Evolutionary conservation across 2,797 vertebrate species (phyloP), one percentile per base, ranked within the genome.

Genomic region (Amphiprion clarkii): DNA sequence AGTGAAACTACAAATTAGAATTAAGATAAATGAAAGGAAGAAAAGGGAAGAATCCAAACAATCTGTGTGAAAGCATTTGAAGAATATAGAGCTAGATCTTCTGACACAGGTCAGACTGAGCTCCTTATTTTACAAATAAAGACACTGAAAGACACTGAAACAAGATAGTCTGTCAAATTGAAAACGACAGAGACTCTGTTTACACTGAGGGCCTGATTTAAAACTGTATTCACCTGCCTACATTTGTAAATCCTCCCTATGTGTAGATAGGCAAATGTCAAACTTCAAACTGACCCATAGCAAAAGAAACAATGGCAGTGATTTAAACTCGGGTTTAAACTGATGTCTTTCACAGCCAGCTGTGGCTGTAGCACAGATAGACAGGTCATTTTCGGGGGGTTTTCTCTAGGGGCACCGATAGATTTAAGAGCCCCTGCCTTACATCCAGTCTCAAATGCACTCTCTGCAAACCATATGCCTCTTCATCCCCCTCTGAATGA

Each of bases 311-410:
- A 17, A 46, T 69, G 79, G 64, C 79, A 77, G 74, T 86, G 88
- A 86, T 83, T 88, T 87, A 86, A 44, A 64, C 52, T 53, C 17
- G 2, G 27, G 57, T 51, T 56, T 27, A 36, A 73, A 36, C 76
- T 88, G 85, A 93, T 91, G 85, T 84, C 67, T 86, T 88, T 88
- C 83, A 79, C 89, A 92, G 89, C 87, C 86, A 88, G 82, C 83
- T 76, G 74, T 36, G 48, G 72, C 70, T 74, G 84, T 70, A 78
- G 82, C 75, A 48, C 78, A 83, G 85, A 89, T 85, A 85, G 78
- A 89, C 89, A 84, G 89, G 87, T 92, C 84, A 76, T 89, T 90
- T 90, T 91, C 68, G 49, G 74, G 74, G 56, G 25, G n/a, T 57
- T 54, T 56, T 68, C 88, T 87, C 87, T 0, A 0, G 80, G 88